Evolutionary conservation across 2,113 vertebrate species (phyloP), one percentile per base, ranked within the genome.

Genomic region (Spilogale gracilis): DNA sequence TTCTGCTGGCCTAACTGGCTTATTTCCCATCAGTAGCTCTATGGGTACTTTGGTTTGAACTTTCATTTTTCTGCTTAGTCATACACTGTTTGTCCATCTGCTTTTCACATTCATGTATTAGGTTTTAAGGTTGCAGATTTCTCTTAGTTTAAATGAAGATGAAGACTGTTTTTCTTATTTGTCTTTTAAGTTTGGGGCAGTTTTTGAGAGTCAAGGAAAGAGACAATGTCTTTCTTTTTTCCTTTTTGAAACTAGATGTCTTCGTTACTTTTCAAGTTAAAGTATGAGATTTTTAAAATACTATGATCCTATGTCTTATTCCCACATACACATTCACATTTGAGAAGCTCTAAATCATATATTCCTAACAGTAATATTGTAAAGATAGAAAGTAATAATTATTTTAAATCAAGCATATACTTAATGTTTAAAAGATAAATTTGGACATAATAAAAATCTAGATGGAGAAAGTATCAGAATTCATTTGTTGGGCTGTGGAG

Each of bases 61-160:
- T 93, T 93, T 80, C 3, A n/a, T 71, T 73, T 91, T 45, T 91
- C 54, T 92, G 32, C 45, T 71, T 80, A 58, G 27, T 91, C 71
- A 82, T 78, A 89, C 52, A 58, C 56, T 65, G n/a, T 85, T 88
- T 91, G 48, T 81, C 48, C 74, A 25, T 93, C n/a, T 83, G 74
- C 58, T 87, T 96, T 96, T 88, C 58, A 84, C 11, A 20, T 83
- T 84, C 45, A 54, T 38, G 3, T 79, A 23, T 65, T 87, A 56
- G 61, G 23, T 8, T 45, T 90, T 95, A 23, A 74, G 32, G 9
- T 84, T n/a, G 80, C 48, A 91, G 25, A 67, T 93, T 13, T 67
- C 21, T 82, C 61, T 95, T 83, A 95, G 45, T 65, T 67, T 96
- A 93, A 88, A 32, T 96, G 43, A 93, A 92, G 25, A 74, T 91